These are phyloP conservation scores for Oncorhynchus mykiss DNA, from an alignment of 2,113 vertebrate species.

Conservation along the genomic window DNA sequence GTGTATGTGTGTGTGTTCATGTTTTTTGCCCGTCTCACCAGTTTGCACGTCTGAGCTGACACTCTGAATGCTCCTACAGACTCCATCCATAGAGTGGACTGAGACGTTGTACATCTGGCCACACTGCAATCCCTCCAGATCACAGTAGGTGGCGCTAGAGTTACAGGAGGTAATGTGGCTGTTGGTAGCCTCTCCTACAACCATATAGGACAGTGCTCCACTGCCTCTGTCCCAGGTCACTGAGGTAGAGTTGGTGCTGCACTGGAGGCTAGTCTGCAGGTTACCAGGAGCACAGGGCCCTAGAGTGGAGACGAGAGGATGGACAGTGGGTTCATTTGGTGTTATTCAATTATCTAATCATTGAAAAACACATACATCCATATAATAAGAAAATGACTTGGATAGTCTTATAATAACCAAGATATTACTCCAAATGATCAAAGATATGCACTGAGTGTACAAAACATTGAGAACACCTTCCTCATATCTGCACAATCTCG, in stretches of 20 bases:
- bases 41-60: conserved; percentile 26
- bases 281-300: conserved; percentile 36
- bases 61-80: conserved; percentile 20
- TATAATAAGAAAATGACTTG: too few species aligned
- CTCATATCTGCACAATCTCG: too few species aligned
- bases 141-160: conserved; percentile 26
- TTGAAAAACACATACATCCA: too few species aligned
- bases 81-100: conserved; percentile 20
- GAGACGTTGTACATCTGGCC: conserved; percentile 42
- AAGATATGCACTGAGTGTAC: too few species aligned
- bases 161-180: conserved; percentile 33
- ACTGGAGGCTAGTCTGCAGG: conserved; percentile 17
- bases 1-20: not conserved
- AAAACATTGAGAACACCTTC: too few species aligned
- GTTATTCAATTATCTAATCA: too few species aligned
- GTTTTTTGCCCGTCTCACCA: conserved; percentile 22
- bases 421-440: too few species aligned
- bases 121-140: conserved; percentile 37
- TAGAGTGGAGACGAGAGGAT: conserved; percentile 8
- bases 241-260: conserved; percentile 17
- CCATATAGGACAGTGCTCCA: conserved; percentile 20
- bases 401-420: too few species aligned
- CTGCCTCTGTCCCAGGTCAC: conserved; percentile 31
- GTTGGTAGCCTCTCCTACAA: conserved; percentile 7
- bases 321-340: too few species aligned